Conservation (phyloP, 2,888 invertebrate species). For the Seira ritae region DNA sequence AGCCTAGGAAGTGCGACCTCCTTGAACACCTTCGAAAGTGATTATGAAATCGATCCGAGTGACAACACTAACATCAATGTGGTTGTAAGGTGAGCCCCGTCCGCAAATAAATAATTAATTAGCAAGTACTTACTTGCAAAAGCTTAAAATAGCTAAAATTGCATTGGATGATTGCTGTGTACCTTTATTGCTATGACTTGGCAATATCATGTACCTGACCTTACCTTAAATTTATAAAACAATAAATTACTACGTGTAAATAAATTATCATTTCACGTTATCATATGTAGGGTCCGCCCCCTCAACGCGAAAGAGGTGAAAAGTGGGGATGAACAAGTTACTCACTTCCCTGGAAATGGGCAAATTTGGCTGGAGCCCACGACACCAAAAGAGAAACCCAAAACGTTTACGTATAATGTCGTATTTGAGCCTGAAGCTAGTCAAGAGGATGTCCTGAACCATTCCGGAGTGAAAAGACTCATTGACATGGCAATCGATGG, state of each 20-base stretch:
- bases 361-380: conserved; percentile 80
- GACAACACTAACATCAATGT: conserved; percentile 85
- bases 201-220: too few species aligned
- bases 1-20: conserved; percentile 73
- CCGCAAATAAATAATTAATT: too few species aligned
- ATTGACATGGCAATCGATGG: conserved; percentile 97
- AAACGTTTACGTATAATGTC: conserved; percentile 95
- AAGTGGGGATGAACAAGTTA: conserved; percentile 82
- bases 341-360: conserved; percentile 92
- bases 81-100: conserved; percentile 83
- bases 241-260: too few species aligned
- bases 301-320: conserved; percentile 85
- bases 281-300: conserved; percentile 83
- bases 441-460: conserved; percentile 89
- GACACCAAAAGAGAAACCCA: conserved; percentile 80
- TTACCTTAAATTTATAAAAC: too few species aligned
- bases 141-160: too few species aligned
- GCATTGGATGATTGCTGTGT: too few species aligned
- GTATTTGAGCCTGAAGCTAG: conserved; percentile 95
- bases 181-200: too few species aligned
- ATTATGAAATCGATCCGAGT: conserved; percentile 71
- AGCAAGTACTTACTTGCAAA: too few species aligned
- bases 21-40: conserved; percentile 73
- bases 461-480: conserved; percentile 91
- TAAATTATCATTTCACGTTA: too few species aligned